A percentile compares a stretch with the other conserved stretches of the same genome.
These are phyloP conservation scores for Andrena marginata DNA, from an alignment of 2,888 invertebrate species.

Conservation along the genomic window DNA sequence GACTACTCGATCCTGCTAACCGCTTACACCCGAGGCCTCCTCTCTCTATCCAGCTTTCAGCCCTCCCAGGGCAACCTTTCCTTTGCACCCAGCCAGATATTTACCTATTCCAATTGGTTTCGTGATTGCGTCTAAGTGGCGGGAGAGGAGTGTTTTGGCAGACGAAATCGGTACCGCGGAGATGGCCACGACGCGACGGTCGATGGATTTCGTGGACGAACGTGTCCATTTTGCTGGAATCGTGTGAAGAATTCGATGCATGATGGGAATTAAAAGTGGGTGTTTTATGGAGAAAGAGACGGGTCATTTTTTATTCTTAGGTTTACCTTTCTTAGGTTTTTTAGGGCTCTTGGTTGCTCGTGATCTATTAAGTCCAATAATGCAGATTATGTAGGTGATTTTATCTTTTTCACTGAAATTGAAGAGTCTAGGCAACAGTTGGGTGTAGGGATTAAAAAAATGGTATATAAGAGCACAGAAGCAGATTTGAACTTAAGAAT, in stretches of 20 bases:
- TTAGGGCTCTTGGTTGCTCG: too few species aligned
- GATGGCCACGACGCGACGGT: not conserved
- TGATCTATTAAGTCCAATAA: too few species aligned
- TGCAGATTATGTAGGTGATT: too few species aligned
- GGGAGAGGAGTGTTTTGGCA: conserved; percentile 48
- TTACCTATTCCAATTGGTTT: conserved; percentile 84
- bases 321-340: too few species aligned
- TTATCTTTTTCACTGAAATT: too few species aligned
- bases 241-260: not conserved
- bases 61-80: conserved; percentile 45
- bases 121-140: conserved; percentile 80
- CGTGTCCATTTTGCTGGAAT: not conserved
- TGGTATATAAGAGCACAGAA: too few species aligned
- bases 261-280: too few species aligned
- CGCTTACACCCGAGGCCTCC: conserved; percentile 69
- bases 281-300: too few species aligned
- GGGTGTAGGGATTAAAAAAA: too few species aligned
- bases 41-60: conserved; percentile 23
- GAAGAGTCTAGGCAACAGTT: too few species aligned
- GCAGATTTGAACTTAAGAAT: too few species aligned
- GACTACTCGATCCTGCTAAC: conserved; percentile 75
- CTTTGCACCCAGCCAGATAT: conserved; percentile 74
- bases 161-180: conserved; percentile 30
- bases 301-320: too few species aligned
- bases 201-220: not conserved